Base-by-base conservation (phyloP, 1,140 invertebrate species). In the Bombus terrestris region DNA sequence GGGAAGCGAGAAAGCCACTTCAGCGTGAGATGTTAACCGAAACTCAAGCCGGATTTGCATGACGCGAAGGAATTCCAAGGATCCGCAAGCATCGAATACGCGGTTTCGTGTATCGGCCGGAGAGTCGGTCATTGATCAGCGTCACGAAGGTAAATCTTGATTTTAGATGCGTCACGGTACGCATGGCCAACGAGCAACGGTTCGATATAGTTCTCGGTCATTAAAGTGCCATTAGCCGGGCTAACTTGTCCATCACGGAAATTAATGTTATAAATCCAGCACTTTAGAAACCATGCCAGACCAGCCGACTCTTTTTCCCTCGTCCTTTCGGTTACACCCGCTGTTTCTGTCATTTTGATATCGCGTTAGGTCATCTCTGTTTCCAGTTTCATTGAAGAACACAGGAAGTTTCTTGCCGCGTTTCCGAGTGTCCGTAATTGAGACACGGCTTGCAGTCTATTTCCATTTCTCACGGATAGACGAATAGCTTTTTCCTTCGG, bases 131-230 rank as follows among this genome's bases (percentile, higher is more conserved):
- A 89, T 88, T 85, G 87, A 86, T 85, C 83, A 80, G 76, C 86
- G 76, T 66, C 83, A 80, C 53, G 53, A 59, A 66, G 80, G 78
- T 87, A 86, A 90, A 90, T 90, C 87, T 77, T 79, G 57, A 86
- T 86, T 90, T 86, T 66, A n/a, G 73, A 68, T 39, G 72, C 74
- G 82, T 81, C 75, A 74, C 47, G 79, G 73, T 83, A 81, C 64
- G 87, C 71, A 83, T 81, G 76, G 59, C 69, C 80, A 84, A 83
- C 68, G 82, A 66, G 74, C 69, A 22, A 32, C 53, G 75, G 86
- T 76, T 91, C 83, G 47, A 90, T 90, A 81, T 47, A 78, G 81
- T 76, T 59, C 87, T 57, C 69, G 79, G 89, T 91, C 86, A 76
- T 91, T 90, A 90, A 68, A 80, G 64, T 68, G 39, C 88, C 83